Conservation (phyloP, 2,888 invertebrate genomes). For the Coenonympha glycerion region DNA sequence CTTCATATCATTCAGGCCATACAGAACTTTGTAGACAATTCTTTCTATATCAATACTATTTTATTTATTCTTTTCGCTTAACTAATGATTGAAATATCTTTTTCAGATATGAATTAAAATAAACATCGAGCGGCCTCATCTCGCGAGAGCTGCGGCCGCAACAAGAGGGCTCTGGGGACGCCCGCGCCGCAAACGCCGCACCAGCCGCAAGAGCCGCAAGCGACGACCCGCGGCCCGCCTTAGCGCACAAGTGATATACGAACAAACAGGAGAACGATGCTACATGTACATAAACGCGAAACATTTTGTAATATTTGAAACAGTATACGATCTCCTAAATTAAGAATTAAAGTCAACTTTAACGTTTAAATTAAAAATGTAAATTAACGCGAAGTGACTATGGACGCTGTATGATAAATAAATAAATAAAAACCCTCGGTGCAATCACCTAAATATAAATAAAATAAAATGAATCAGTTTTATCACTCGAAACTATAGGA, state of each 20-base stretch:
- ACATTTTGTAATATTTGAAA: constrained; percentile 76
- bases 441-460: constrained; percentile 48
- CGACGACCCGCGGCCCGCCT: constrained; percentile 19
- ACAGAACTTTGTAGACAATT: no score
- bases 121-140: constrained; percentile 48
- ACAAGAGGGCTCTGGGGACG: constrained; percentile 15
- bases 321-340: constrained; percentile 77
- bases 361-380: constrained; percentile 58
- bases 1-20: no score
- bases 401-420: constrained; percentile 55
- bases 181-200: constrained; percentile 1
- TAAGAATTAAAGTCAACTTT: constrained; percentile 75
- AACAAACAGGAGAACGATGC: constrained; percentile 69
- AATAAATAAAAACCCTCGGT: constrained; percentile 34
- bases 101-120: constrained; percentile 63
- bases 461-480: constrained; percentile 42
- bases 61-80: not conserved
- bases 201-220: constrained; percentile 17
- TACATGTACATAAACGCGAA: constrained; percentile 70
- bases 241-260: constrained; percentile 44
- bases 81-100: constrained; percentile 23
- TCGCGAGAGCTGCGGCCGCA: constrained; percentile 33
- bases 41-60: no score
- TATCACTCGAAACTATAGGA: constrained; percentile 60
- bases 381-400: constrained; percentile 59